Base-by-base conservation (phyloP, 2,113 vertebrate species). In the Limanda limanda region DNA sequence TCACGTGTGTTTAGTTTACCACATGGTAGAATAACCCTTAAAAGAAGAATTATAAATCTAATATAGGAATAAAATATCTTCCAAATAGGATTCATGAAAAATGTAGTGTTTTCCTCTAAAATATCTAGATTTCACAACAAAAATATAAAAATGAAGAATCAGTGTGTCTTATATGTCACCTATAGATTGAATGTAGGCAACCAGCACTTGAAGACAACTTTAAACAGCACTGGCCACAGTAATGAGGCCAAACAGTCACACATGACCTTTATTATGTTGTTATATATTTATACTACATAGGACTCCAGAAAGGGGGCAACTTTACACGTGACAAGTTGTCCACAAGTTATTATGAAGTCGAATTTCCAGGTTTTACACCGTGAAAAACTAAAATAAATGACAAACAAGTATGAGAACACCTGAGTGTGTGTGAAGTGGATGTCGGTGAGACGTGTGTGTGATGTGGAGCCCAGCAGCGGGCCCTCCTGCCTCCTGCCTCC, bases 401-500 rank as follows among this genome's bases (percentile, higher is more conserved):
- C 37, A 12, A 3, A 17, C 1, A 51, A 7, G 1, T 51, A 2
- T 51, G 11, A 17, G 20, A 1, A 8, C 6, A 14, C 17, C 35
- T 51, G 52, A 4, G 74, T 13, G 51, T 27, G 60, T 73, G 1
- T 21, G 27, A 2, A 47, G 23, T 40, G 10, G 31, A 27, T 37
- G 15, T 42, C 23, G 20, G 23, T 14, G 21, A 6, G 63, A 12
- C 63, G 7, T 68, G 37, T 73, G 51, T 78, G 67, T 60, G 75
- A 68, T 85, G 67, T 81, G 71, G 24, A 78, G 77, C 24, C 66
- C 0, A 24, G 47, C 48, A 35, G 48, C 8, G 85, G 88, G 87
- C 88, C 84, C 40, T 42, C 40, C 12, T 11, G 11, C 79, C 81
- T 61, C 84, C 91, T 92, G 84, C 11, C 83, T 83, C 71, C 86